Base-by-base conservation (phyloP, 2,888 invertebrate species). In the Coecobrya sp. region DNA sequence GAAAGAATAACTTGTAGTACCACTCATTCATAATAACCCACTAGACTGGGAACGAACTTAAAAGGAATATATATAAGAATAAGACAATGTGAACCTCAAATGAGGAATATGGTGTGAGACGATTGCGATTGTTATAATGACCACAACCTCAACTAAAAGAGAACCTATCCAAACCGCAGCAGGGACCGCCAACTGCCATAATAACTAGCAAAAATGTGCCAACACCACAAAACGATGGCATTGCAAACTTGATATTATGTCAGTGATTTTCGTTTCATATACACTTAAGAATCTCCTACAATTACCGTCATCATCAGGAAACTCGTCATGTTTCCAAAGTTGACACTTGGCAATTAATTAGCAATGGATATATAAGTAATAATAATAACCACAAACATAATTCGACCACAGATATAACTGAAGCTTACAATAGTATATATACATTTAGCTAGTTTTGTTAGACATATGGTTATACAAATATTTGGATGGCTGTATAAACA, bases 281-380 rank as follows among this genome's bases (percentile, higher is more conserved):
- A 7, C 36, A 36, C 36, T 4, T 2, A 36, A 19, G 22, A n/a
- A 73, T 73, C 45, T 73, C 13, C 73, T 45, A 55, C 73, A 86
- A 86, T 86, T 36, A 73, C 55, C 52, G 36, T 52, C 55, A 19
- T 55, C 55, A 30, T 82, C 59, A 59, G 81, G 10, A 19, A 73
- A 13, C 73, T 79, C 45, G 36, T 30, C 30, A 49, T 22, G 16
- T 22, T 49, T 45, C 52, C n/a, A 52, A 52, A 62, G 76, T 79
- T 87, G 87, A 87, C 87, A 87, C 27, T 87, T 87, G 87, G 62
- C 62, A 79, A 87, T 87, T 87, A 87, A 87, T 87, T 87, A 87
- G 87, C 65, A 86, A 68, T 22, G 55, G 27, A 16, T 36, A 36
- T 36, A 36, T 36, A 7, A 27, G 25, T 16, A 5, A 42, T 19